A percentile compares a stretch with the other conserved stretches of the same genome.
Conservation (phyloP, 2,888 invertebrate genomes). For the Andrena fulva region DNA sequence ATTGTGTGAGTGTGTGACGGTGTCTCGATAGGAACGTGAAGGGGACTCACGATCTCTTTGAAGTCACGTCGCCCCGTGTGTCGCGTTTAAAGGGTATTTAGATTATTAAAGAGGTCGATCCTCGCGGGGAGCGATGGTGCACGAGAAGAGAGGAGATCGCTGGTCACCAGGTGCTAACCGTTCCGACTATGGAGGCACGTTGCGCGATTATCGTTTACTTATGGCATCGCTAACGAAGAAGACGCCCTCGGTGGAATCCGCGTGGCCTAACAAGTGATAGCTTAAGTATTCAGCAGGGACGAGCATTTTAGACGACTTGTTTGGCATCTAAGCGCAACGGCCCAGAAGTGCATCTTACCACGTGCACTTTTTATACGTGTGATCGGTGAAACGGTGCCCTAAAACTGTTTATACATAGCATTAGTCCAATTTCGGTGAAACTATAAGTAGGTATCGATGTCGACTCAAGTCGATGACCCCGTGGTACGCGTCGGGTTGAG, state of each 20-base stretch:
- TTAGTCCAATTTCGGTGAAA: constrained; percentile 70
- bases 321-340: constrained; percentile 59
- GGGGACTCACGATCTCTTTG: constrained; percentile 48
- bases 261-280: constrained; percentile 72
- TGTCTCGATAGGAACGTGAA: constrained; percentile 25
- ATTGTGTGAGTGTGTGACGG: constrained; percentile 12
- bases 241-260: constrained; percentile 56
- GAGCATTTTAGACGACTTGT: constrained; percentile 27
- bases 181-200: constrained; percentile 45
- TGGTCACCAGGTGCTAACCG: constrained; percentile 55
- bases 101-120: constrained; percentile 14
- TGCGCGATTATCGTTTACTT: constrained; percentile 32
- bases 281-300: constrained; percentile 62
- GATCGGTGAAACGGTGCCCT: constrained; percentile 65
- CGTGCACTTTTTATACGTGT: constrained; percentile 64
- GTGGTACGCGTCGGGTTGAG: constrained; percentile 45
- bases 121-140: constrained; percentile 5
- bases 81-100: constrained; percentile 30
- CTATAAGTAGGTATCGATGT: constrained; percentile 55
- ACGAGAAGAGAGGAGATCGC: constrained; percentile 48
- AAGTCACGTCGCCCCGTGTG: constrained; percentile 13
- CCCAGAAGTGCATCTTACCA: constrained; percentile 61
- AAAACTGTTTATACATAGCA: constrained; percentile 70
- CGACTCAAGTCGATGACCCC: constrained; percentile 43
- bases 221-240: constrained; percentile 11